These are phyloP conservation scores for Cetoscarus ocellatus DNA, from an alignment of 2,797 vertebrate genomes.

Conservation along the genomic window DNA sequence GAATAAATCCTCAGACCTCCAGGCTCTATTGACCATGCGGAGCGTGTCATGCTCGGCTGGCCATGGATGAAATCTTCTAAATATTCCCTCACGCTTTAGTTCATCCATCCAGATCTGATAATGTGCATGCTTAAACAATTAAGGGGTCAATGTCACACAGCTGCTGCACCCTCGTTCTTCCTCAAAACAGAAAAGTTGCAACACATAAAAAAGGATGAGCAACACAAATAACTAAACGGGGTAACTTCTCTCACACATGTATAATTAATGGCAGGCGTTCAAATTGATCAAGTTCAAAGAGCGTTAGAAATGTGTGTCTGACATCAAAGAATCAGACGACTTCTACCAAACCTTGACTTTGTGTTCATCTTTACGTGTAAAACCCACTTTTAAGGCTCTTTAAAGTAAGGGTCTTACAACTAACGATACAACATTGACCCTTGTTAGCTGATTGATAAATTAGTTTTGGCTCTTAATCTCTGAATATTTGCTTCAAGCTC, in stretches of 20 bases:
- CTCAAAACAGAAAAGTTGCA: not conserved
- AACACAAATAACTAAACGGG: constrained; percentile 6
- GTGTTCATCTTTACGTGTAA: constrained; percentile 30
- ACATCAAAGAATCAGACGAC: constrained; percentile 23
- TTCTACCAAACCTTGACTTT: not conserved
- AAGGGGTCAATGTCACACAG: constrained; percentile 26
- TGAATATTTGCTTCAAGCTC: no score
- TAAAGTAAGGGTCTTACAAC: no score
- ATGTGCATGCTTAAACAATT: constrained; percentile 39
- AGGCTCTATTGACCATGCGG: constrained; percentile 13
- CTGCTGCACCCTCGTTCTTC: not conserved
- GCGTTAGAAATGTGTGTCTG: constrained; percentile 21
- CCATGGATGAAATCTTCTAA: constrained; percentile 33
- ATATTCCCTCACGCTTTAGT: constrained; percentile 33
- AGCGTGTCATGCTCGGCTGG: constrained; percentile 31
- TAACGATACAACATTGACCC: no score
- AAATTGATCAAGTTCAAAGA: constrained; percentile 40
- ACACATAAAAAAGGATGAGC: not conserved
- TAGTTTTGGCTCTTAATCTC: no score
- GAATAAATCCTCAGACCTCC: constrained; percentile 4
- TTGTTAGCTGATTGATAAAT: no score
- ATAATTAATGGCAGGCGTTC: constrained; percentile 31
- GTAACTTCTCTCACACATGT: constrained; percentile 9
- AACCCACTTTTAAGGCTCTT: constrained; percentile 3
- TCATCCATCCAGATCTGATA: constrained; percentile 28